phyloP scores from a whole-genome alignment of 2,888 invertebrate species.

The Penaeus monodon region DNA sequence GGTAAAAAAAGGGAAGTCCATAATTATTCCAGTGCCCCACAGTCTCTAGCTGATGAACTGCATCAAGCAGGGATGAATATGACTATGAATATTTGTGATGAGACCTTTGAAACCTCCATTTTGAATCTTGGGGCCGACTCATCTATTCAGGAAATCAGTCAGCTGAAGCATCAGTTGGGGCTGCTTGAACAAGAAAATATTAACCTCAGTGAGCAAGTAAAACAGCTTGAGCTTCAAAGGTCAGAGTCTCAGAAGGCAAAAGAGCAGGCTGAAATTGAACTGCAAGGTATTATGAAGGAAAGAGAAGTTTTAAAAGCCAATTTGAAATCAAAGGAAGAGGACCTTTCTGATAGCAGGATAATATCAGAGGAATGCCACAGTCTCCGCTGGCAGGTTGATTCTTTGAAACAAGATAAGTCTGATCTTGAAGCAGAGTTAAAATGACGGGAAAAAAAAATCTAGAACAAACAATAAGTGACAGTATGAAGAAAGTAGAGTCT shows the following conservation, averaged over 20 bases:
- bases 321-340: constrained; percentile 7
- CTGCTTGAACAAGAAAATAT: constrained; percentile 23
- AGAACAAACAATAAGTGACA: not conserved
- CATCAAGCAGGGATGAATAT: constrained; percentile 10
- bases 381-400: constrained; percentile 30
- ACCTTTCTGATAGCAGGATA: constrained; percentile 17
- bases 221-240: not conserved
- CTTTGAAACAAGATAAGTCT: constrained; percentile 37
- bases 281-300: not conserved
- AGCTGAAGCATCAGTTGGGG: constrained; percentile 24
- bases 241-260: not conserved
- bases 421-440: constrained; percentile 33
- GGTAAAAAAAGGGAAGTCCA: not conserved
- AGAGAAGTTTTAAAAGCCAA: constrained; percentile 7
- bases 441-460: constrained; percentile 14
- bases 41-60: constrained; percentile 42
- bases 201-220: not conserved
- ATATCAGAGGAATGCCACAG: constrained; percentile 34
- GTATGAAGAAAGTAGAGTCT: too few species aligned
- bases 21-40: not conserved
- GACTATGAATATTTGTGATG: constrained; percentile 18
- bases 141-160: not conserved
- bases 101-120: constrained; percentile 17
- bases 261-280: constrained; percentile 2
- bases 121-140: not conserved